Percentiles rank a stretch among this genome's conserved stretches.
These are phyloP conservation scores for Leptura quadrifasciata DNA, from an alignment of 2,888 invertebrate species.

Conservation along the genomic window DNA sequence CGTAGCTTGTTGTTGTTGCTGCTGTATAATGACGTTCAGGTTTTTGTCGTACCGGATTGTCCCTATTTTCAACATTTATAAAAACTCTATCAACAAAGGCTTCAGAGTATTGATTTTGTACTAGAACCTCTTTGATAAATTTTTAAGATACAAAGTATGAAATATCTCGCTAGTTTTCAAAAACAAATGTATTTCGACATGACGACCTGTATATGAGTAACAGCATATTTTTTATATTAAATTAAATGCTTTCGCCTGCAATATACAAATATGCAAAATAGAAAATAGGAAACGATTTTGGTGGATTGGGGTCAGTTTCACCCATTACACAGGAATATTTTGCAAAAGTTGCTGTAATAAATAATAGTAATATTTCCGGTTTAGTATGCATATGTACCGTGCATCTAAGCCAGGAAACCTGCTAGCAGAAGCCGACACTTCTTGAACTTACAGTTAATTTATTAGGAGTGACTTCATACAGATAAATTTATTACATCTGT, in stretches of 20 bases:
- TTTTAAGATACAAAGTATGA: no score
- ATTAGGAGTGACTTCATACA: not conserved
- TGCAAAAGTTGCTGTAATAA: conserved; percentile 2
- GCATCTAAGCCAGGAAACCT: not conserved
- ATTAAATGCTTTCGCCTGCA: not conserved
- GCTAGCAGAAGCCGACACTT: not conserved
- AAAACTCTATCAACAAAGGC: no score
- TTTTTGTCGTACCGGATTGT: no score
- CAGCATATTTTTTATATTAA: no score
- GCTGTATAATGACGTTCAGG: no score
- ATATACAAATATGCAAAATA: conserved; percentile 9
- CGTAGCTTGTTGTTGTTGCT: no score
- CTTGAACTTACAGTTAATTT: not conserved
- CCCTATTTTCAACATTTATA: no score
- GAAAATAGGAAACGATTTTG: not conserved
- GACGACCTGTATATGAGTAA: no score
- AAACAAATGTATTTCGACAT: no score
- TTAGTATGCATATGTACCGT: not conserved
- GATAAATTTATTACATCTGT: not conserved
- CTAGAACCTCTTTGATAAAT: no score
- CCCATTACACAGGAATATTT: not conserved
- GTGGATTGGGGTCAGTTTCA: conserved; percentile 11
- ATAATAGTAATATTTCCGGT: not conserved
- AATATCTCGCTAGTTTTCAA: no score
- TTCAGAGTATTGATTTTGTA: no score